A percentile compares a stretch with the other conserved stretches of the same genome.
Evolutionary conservation across 2,888 invertebrate genomes (phyloP).

Genomic region (Emmelina monodactyla): DNA sequence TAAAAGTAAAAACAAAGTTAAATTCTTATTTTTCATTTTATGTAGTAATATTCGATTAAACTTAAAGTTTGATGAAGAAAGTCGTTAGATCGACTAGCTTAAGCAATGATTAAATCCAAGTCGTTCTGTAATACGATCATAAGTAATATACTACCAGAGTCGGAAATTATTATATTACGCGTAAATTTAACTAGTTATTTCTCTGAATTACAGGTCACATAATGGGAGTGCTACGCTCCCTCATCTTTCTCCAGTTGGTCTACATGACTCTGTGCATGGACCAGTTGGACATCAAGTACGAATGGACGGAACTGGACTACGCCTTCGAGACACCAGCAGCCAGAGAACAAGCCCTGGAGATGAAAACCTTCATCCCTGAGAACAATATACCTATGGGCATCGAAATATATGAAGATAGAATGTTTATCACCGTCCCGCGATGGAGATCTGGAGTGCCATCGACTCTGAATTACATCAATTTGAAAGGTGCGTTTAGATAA

Average conservation of each 20-base stretch:
- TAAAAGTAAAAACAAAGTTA: too few species aligned
- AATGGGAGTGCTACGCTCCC: conserved; percentile 39
- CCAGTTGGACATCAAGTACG: conserved; percentile 72
- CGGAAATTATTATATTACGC: too few species aligned
- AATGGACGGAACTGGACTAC: conserved; percentile 79
- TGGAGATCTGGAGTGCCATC: conserved; percentile 80
- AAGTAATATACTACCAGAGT: too few species aligned
- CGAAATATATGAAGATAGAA: conserved; percentile 71
- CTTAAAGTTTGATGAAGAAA: too few species aligned
- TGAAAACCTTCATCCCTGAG: conserved; percentile 70
- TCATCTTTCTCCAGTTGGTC: conserved; percentile 40
- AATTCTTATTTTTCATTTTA: too few species aligned
- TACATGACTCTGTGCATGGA: conserved; percentile 62
- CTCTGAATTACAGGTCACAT: too few species aligned
- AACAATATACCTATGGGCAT: conserved; percentile 79
- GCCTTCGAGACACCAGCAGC: conserved; percentile 66
- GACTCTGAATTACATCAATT: conserved; percentile 75
- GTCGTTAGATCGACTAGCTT: too few species aligned
- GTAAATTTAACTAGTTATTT: too few species aligned
- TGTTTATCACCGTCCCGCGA: conserved; percentile 78
- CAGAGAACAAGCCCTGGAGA: conserved; percentile 65
- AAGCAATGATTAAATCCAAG: too few species aligned
- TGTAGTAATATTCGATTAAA: too few species aligned
- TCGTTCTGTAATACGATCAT: too few species aligned
- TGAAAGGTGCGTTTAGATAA: conserved; percentile 62